Percentiles rank a stretch among this genome's conserved stretches.
phyloP scores from a whole-genome alignment of 2,888 invertebrate species.

The Euzetes globulus region DNA sequence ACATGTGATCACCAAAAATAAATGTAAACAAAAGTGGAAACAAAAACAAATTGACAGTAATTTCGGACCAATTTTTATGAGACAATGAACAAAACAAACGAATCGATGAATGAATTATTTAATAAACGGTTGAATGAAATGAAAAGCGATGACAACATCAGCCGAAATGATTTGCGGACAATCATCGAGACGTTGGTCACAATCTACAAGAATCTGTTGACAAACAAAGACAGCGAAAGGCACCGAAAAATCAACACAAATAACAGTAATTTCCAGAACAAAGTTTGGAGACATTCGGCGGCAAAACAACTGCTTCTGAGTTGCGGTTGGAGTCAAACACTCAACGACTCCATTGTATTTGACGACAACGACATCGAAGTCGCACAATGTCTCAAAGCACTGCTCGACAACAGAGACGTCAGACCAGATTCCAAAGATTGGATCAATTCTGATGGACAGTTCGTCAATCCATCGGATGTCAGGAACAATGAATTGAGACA shows the following conservation, averaged over 20 bases:
- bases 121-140: background rate
- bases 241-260: background rate
- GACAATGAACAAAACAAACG: background rate
- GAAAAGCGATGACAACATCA: background rate
- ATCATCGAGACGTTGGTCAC: background rate
- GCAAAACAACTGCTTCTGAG: background rate
- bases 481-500: background rate
- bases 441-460: background rate
- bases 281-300: constrained; percentile 1
- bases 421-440: constrained; percentile 10
- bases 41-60: no score
- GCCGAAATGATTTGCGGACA: constrained; percentile 14
- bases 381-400: background rate
- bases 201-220: constrained; percentile 1
- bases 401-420: constrained; percentile 1
- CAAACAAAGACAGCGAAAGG: background rate
- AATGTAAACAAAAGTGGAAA: background rate
- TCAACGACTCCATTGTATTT: background rate
- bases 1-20: background rate
- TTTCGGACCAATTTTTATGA: background rate
- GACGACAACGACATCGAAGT: background rate
- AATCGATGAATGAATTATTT: background rate
- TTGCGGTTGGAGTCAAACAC: background rate
- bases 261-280: background rate
- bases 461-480: background rate